These are phyloP conservation scores for Heterodera carotae DNA, from an alignment of 1,140 invertebrate species.

Conservation along the genomic window DNA sequence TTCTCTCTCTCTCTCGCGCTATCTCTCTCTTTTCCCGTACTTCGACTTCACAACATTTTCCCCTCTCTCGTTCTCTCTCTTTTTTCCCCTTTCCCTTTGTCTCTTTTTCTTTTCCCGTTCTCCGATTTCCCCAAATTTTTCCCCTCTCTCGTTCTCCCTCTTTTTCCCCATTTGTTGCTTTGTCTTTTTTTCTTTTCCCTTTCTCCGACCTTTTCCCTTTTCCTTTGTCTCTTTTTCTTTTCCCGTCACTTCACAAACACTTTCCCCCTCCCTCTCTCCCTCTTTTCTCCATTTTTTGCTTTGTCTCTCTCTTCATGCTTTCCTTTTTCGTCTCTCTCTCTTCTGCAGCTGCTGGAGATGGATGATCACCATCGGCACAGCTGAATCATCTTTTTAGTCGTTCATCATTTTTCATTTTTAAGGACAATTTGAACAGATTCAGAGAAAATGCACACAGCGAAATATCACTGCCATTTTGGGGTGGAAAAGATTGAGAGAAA, in stretches of 20 bases:
- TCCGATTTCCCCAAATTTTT: not conserved
- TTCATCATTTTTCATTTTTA: not conserved
- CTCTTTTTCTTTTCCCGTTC: not conserved
- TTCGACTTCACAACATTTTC: too few species aligned
- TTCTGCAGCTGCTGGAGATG: too few species aligned
- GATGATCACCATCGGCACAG: too few species aligned
- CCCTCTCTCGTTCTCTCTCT: not conserved
- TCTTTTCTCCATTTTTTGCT: not conserved
- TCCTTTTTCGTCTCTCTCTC: too few species aligned
- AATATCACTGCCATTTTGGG: not conserved
- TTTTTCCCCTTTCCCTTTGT: not conserved
- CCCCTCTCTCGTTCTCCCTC: not conserved
- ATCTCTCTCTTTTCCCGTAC: too few species aligned
- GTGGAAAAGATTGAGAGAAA: not conserved
- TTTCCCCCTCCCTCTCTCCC: not conserved
- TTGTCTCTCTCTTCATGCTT: not conserved
- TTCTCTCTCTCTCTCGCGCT: too few species aligned
- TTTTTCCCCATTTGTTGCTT: not conserved
- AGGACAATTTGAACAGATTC: not conserved
- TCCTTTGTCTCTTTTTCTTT: not conserved
- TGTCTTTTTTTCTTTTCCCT: too few species aligned
- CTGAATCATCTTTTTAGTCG: too few species aligned
- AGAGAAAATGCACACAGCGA: not conserved
- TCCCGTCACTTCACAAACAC: not conserved
- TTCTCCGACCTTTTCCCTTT: not conserved